These are phyloP conservation scores for Ramphastos sulfuratus DNA, from an alignment of 2,113 vertebrate species.

Conservation along the genomic window DNA sequence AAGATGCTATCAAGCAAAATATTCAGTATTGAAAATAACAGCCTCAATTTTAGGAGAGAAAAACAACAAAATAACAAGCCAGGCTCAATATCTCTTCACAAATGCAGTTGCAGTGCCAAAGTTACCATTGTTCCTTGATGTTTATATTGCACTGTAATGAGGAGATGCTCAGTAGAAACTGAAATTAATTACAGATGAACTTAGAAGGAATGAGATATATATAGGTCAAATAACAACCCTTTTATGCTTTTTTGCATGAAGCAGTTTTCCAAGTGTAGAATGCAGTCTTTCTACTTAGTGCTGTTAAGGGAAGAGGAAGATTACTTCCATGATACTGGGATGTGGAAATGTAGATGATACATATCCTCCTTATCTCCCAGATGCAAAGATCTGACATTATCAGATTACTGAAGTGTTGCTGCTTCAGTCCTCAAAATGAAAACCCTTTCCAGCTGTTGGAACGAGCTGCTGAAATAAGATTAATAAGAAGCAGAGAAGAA, in stretches of 20 bases:
- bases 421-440: neutral
- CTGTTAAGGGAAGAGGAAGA: neutral
- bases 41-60: neutral
- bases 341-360: neutral
- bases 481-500: constrained; percentile 17
- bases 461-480: constrained; percentile 18
- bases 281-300: neutral
- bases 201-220: neutral
- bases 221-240: neutral
- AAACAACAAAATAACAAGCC: neutral
- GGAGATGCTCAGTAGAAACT: neutral
- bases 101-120: neutral
- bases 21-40: constrained; percentile 12
- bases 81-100: neutral
- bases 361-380: neutral
- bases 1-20: constrained; percentile 33
- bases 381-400: neutral
- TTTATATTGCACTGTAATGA: neutral
- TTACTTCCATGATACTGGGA: neutral
- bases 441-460: constrained; percentile 26
- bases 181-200: neutral
- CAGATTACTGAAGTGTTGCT: neutral
- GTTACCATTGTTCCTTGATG: neutral
- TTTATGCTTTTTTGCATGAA: neutral
- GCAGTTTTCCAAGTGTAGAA: neutral